Base-by-base conservation (phyloP, 30 jellyfish, hydroid and myxozoan genomes). In the Nemopilema nomurai region DNA sequence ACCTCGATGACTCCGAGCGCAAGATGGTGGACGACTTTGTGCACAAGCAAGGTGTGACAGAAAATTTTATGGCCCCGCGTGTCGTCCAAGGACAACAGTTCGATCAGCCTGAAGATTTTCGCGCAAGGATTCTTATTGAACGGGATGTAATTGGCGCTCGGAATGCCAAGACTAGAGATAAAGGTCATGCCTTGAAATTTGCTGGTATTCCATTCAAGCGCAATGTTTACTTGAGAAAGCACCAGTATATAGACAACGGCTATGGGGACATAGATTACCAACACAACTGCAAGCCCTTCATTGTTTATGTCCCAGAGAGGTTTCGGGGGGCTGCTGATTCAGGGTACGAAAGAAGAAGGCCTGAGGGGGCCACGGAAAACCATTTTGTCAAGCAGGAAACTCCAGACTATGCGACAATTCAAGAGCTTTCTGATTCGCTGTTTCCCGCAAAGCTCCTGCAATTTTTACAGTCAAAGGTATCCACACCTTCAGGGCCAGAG, bases 371-470 rank as follows among this genome's bases (percentile, higher is more conserved):
- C 1, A 27, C 28, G 52, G 86, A 62, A 19, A 51, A 27, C 16
- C 25, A 22, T 27, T 29, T 33, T 29, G 80, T 79, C 27, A 71
- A 71, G 64, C 85, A 71, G 31, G 86, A 71, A 3, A 20, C 85
- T 30, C 86, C 91, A 17, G 81, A 83, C 57, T 83, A 69, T 28
- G 84, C 93, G 27, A 74, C 96, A 21, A 67, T 74, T 16, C 80
- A 82, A 20, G 91, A 88, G 51, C 87, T 88, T 4, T 79, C 96
- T 13, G 90, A 88, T 19, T 67, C 87, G 18, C 41, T 88, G 4
- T 71, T 79, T 23, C 96, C 96, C 13, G 96, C 91, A 24, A 79
- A 88, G 41, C 80, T 88, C 8, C 74, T 88, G 19, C 85, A 78
- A 18, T 62, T 69, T 53, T 50, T 88, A 70, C 96, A 79, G 63